These are phyloP conservation scores for Platyscapa corneri DNA, from an alignment of 1,140 invertebrate species.

Conservation along the genomic window DNA sequence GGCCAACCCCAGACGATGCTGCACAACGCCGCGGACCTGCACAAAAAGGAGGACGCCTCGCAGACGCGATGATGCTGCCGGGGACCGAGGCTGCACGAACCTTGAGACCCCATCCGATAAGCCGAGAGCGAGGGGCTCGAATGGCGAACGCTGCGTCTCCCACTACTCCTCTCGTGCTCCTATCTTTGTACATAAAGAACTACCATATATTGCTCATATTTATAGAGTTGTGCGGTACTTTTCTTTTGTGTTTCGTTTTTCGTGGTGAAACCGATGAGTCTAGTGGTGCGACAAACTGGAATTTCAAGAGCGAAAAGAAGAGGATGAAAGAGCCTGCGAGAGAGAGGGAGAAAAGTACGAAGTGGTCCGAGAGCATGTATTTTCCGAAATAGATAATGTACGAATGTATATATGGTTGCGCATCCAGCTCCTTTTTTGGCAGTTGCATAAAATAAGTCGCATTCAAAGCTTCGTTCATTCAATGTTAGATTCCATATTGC, in stretches of 20 bases:
- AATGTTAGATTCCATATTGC: constrained; percentile 21
- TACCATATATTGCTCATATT: constrained; percentile 26
- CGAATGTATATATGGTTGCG: constrained; percentile 1
- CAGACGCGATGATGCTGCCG: constrained; percentile 71
- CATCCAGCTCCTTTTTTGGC: constrained; percentile 30
- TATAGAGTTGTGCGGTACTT: constrained; percentile 14
- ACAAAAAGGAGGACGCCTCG: constrained; percentile 74
- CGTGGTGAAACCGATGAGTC: constrained; percentile 6
- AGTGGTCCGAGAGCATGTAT: not conserved
- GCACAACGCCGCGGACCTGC: constrained; percentile 69
- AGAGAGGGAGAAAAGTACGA: not conserved
- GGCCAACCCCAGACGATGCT: constrained; percentile 58
- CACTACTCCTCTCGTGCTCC: not conserved
- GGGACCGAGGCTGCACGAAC: not conserved
- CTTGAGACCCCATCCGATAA: not conserved
- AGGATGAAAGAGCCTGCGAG: not conserved
- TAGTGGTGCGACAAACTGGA: constrained; percentile 1
- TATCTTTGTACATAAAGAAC: constrained; percentile 27
- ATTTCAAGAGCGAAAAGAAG: not conserved
- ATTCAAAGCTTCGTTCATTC: constrained; percentile 43
- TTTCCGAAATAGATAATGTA: constrained; percentile 10
- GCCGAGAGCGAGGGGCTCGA: not conserved
- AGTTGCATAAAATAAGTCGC: constrained; percentile 41
- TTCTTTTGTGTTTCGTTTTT: constrained; percentile 23
- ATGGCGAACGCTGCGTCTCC: too few species aligned